Evolutionary conservation across 1,140 invertebrate species (phyloP).

Genomic region (Pogonomyrmex barbatus): DNA sequence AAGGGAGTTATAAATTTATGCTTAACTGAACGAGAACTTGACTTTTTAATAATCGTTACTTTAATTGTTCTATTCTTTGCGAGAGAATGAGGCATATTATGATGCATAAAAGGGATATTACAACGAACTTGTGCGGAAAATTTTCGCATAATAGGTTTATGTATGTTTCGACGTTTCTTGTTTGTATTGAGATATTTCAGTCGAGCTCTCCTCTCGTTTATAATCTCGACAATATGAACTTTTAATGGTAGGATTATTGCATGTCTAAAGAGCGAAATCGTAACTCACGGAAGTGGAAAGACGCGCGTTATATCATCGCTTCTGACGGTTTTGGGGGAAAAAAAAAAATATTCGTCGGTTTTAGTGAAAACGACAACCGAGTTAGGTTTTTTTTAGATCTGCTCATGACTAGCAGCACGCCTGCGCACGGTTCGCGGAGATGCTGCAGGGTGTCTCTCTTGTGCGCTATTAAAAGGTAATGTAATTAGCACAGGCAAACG

Average conservation of each 20-base stretch:
- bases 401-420: slow-evolving; percentile 32
- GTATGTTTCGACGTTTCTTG: slow-evolving; percentile 41
- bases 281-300: background rate
- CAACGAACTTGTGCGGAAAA: too few species aligned
- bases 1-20: background rate
- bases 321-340: slow-evolving; percentile 44
- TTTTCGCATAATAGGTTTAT: background rate
- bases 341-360: slow-evolving; percentile 18
- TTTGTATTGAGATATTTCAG: slow-evolving; percentile 54
- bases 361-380: slow-evolving; percentile 8
- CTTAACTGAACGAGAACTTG: background rate
- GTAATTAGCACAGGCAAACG: slow-evolving; percentile 85
- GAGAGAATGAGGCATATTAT: too few species aligned
- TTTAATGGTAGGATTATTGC: slow-evolving; percentile 23
- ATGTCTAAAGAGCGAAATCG: slow-evolving; percentile 38
- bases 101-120: too few species aligned
- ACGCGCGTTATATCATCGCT: slow-evolving; percentile 41
- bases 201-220: slow-evolving; percentile 64
- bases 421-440: slow-evolving; percentile 54
- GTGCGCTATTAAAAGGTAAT: slow-evolving; percentile 79
- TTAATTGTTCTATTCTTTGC: background rate
- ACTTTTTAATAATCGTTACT: slow-evolving; percentile 9
- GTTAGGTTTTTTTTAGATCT: slow-evolving; percentile 53
- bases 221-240: slow-evolving; percentile 25
- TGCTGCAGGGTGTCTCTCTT: slow-evolving; percentile 70